These are phyloP conservation scores for Phaethon lepturus DNA, from an alignment of 2,113 vertebrate genomes.

Conservation along the genomic window DNA sequence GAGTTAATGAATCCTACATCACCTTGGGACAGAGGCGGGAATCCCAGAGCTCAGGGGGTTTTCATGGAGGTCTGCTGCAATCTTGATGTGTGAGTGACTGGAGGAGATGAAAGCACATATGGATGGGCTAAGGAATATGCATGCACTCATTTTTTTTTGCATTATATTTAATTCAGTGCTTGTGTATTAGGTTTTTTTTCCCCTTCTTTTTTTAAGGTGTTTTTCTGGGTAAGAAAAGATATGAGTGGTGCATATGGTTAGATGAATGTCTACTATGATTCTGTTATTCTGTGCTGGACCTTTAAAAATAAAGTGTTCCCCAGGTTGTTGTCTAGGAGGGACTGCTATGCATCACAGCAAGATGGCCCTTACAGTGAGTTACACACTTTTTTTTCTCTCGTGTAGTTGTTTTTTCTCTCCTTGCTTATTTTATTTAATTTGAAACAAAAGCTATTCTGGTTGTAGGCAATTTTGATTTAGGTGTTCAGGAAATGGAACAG, in stretches of 20 bases:
- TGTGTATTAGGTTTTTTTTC: accelerated
- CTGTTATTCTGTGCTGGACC: not conserved
- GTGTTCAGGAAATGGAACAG: not conserved
- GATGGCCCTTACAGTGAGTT: not conserved
- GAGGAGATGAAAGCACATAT: not conserved
- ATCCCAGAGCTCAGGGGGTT: not conserved
- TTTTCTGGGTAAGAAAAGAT: not conserved
- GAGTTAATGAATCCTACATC: not conserved
- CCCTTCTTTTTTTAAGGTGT: not conserved
- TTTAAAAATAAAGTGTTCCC: not conserved
- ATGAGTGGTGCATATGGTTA: not conserved
- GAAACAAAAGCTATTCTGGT: not conserved
- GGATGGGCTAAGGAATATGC: not conserved
- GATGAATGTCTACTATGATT: not conserved
- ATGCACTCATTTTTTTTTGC: not conserved
- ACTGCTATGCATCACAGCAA: not conserved
- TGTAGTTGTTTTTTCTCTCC: not conserved
- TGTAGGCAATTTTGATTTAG: not conserved
- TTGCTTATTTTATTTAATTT: constrained; percentile 33
- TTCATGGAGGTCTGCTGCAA: not conserved
- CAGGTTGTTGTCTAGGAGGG: not conserved
- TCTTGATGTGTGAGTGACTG: not conserved
- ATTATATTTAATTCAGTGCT: not conserved
- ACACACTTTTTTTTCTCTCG: not conserved
- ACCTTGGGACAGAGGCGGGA: not conserved